A percentile compares a stretch with the other conserved stretches of the same genome.
These are phyloP conservation scores for Austrofundulus limnaeus DNA, from an alignment of 2,113 vertebrate genomes.

Conservation along the genomic window DNA sequence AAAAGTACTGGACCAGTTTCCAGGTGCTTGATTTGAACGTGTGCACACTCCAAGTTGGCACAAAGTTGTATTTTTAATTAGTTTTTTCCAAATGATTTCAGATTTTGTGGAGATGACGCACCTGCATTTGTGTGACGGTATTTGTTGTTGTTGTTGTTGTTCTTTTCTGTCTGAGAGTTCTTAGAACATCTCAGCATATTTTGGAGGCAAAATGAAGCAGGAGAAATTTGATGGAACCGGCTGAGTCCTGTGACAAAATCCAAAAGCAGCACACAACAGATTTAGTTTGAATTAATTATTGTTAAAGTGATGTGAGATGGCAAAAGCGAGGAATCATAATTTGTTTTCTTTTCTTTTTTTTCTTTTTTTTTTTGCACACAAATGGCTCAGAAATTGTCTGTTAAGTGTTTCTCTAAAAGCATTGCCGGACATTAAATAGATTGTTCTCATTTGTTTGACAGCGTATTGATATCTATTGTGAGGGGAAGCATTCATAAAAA, in stretches of 20 bases:
- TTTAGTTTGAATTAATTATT: neutral
- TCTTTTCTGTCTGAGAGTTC: constrained; percentile 7
- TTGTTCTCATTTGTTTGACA: constrained; percentile 12
- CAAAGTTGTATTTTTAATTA: constrained; percentile 4
- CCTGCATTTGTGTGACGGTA: constrained; percentile 1
- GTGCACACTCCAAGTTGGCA: neutral
- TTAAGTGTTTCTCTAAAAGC: constrained; percentile 5
- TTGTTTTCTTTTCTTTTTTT: neutral
- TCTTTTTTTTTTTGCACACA: neutral
- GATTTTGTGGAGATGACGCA: neutral
- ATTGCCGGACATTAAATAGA: neutral
- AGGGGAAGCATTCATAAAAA: constrained; percentile 5
- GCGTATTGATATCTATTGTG: neutral
- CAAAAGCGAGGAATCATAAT: neutral
- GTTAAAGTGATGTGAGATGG: neutral
- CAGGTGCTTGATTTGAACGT: neutral
- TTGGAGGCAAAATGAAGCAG: constrained; percentile 12
- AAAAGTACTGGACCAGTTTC: constrained; percentile 5
- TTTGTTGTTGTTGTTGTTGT: neutral
- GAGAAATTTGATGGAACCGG: constrained; percentile 25
- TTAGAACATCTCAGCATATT: neutral
- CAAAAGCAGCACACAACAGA: neutral
- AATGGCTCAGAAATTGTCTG: neutral
- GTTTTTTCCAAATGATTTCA: constrained; percentile 3
- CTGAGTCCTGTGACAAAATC: neutral